Base-by-base conservation (phyloP, 2,888 invertebrate genomes). In the Acronicta leporina region DNA sequence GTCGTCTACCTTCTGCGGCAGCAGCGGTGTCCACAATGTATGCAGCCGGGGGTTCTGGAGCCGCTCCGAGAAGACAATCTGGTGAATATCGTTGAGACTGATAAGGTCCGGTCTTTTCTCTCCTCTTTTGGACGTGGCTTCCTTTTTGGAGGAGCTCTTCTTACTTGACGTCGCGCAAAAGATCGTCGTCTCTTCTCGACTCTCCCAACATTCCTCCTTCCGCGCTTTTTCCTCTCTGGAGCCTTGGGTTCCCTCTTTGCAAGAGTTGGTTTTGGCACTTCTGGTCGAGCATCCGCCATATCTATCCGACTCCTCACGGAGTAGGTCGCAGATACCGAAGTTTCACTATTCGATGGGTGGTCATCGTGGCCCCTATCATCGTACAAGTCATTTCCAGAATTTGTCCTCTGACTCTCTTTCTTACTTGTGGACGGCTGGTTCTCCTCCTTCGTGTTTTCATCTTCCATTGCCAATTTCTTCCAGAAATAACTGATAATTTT, bases 1-100 rank as follows among this genome's bases (percentile, higher is more conserved):
- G 58, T 67, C 56, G 49, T 80, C 88, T 91, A 92, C 91, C 91
- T 90, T 87, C 87, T 81, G 54, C 81, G 81, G 60, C 88, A 88
- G 71, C 87, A 87, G 2, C 86, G 87, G 60, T 89, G 88, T 15
- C 90, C 87, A 60, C 92, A 92, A 57, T 83, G 78, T 33, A 65
- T 61, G 62, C 89, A 90, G 0, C 64, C 63, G 1, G 68, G 70
- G 1, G 65, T 63, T 13, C 65, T 60, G 8, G 73, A 77, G 0
- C 72, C 63, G 5, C 61, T 79, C 11, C 41, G 49, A 5, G 84
- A 79, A 2, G 88, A 87, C 5, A 82, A 20, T 14, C 77, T 81
- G 38, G 85, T 80, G 54, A 83, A 82, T n/a, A 87, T 76, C 0
- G 87, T 85, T 0, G 87, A 82, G 0, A 75, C 63, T 5, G 89